Conservation (phyloP, 2,888 invertebrate species). For the Cosmia trapezina region DNA sequence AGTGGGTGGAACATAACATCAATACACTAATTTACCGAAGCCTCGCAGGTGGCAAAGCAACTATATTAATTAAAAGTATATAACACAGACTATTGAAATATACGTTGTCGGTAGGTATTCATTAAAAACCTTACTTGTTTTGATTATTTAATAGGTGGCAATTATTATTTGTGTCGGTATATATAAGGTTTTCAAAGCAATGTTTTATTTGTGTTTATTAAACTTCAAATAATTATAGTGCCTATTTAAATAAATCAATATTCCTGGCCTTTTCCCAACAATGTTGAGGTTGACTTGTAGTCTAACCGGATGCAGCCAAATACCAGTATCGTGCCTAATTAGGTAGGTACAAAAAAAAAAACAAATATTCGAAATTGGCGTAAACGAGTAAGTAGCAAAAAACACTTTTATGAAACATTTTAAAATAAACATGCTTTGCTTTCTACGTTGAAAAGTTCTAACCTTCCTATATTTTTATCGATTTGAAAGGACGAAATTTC, state of each 20-base stretch:
- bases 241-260: neutral
- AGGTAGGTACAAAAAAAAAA: neutral
- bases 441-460: neutral
- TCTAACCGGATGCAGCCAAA: neutral
- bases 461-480: neutral
- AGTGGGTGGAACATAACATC: neutral
- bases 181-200: neutral
- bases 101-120: neutral
- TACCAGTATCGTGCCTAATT: neutral
- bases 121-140: neutral
- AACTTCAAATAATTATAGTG: neutral
- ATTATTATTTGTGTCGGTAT: neutral
- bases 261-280: neutral
- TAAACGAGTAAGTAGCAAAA: neutral
- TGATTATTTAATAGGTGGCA: neutral
- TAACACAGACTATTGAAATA: neutral
- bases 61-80: neutral
- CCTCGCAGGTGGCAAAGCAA: neutral
- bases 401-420: neutral
- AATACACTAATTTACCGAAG: neutral
- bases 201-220: neutral
- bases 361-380: neutral
- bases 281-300: neutral
- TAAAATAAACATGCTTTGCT: neutral
- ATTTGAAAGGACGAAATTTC: neutral